Base-by-base conservation (phyloP, 2,797 vertebrate species). In the Alfaro cultratus region DNA sequence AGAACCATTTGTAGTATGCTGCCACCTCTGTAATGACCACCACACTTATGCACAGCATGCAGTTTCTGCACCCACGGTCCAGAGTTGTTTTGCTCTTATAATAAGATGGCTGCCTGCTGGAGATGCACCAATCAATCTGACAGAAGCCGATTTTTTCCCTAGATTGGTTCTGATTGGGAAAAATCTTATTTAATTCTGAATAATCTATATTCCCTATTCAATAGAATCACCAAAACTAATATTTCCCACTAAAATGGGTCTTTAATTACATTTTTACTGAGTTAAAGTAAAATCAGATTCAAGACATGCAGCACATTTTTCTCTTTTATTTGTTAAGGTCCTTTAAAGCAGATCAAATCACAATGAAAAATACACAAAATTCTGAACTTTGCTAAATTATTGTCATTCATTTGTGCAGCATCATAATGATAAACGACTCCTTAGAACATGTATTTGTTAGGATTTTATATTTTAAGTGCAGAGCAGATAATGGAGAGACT, bases 41-140 rank as follows among this genome's bases (percentile, higher is more conserved):
- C 18, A 72, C 1, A 31, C 5, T 39, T 8, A 5, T 74, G 49
- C 21, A 45, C 29, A 4, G n/a, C 7, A 39, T 49, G 53, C 34
- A 57, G 34, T 5, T 70, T 53, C 29, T 79, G 73, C 78, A 85
- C 79, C 77, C 85, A 84, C 64, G 3, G 57, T 62, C 49, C 47
- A 79, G 41, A n/a, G 26, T 68, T 84, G 78, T 82, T 83, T 31
- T 75, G 41, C 13, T 1, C 55, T 57, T 31, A 13, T 31, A 4
- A 31, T 60, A 77, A 73, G 55, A 49, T 68, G 68, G 74, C 57
- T 76, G 41, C 1, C 47, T 71, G 43, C 6, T 71, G 15, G 15
- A 45, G 68, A 71, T 29, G 13, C 68, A 46, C 26, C 68, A 45
- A 46, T 29, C 41, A 71, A 71, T 1, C n/a, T 29, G 26, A 29